Conservation (phyloP, 2,888 invertebrate genomes). For the Catocala sponsa region DNA sequence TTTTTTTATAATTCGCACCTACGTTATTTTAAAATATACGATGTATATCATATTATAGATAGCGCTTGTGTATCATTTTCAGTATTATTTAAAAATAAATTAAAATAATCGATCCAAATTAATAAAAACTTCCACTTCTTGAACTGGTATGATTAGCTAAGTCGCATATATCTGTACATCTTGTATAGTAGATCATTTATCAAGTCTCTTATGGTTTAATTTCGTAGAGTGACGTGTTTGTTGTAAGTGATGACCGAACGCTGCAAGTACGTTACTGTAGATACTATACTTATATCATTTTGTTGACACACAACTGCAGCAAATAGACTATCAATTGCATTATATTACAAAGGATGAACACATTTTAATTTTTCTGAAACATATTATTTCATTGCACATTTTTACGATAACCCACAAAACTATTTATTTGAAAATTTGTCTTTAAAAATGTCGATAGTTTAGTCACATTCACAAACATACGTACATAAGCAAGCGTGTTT, state of each 20-base stretch:
- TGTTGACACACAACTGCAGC: background rate
- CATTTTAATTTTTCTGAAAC: background rate
- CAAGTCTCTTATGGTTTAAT: background rate
- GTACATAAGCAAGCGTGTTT: background rate
- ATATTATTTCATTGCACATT: too few species aligned
- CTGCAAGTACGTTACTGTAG: background rate
- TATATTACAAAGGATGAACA: background rate
- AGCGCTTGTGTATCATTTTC: too few species aligned
- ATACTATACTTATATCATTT: background rate
- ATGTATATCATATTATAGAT: background rate
- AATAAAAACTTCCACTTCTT: too few species aligned
- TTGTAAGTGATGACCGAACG: background rate
- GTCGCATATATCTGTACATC: background rate
- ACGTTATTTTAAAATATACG: slow-evolving; percentile 12
- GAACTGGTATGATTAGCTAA: too few species aligned
- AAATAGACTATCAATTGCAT: background rate
- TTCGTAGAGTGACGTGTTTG: slow-evolving; percentile 1
- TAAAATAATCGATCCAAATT: too few species aligned
- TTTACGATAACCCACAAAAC: too few species aligned
- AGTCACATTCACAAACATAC: too few species aligned
- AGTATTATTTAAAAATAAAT: too few species aligned
- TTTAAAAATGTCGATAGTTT: too few species aligned
- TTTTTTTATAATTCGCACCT: slow-evolving; percentile 19
- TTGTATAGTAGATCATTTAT: background rate
- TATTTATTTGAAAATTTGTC: too few species aligned